Conservation (phyloP, 2,113 vertebrate species). For the Trogon melanurus region DNA sequence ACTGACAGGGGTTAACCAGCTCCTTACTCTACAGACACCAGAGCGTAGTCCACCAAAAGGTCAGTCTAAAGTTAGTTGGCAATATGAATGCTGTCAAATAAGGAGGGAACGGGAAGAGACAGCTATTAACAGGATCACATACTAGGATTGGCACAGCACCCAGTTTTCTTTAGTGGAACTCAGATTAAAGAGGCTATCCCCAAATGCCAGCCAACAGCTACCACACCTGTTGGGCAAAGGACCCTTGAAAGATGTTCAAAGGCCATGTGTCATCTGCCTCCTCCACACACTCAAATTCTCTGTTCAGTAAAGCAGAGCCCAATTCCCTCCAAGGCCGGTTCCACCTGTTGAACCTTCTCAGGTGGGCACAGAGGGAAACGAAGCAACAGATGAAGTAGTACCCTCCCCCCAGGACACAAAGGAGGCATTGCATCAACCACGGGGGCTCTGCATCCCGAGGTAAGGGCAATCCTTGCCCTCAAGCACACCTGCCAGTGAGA, state of each 20-base stretch:
- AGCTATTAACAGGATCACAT: not conserved
- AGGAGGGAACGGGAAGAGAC: not conserved
- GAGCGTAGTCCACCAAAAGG: not conserved
- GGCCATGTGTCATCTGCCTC: not conserved
- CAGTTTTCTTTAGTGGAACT: not conserved
- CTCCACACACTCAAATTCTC: fast-evolving
- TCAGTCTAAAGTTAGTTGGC: not conserved
- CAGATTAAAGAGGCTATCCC: not conserved
- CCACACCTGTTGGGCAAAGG: not conserved
- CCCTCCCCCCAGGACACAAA: not conserved
- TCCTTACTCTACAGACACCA: not conserved
- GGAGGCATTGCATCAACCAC: not conserved
- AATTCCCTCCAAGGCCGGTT: fast-evolving
- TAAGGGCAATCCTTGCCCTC: fast-evolving
- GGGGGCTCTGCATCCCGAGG: fast-evolving
- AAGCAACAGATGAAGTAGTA: fast-evolving
- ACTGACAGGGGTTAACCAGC: not conserved
- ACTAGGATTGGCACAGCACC: not conserved
- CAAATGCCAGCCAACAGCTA: not conserved
- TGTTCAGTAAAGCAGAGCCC: fast-evolving
- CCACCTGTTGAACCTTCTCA: not conserved
- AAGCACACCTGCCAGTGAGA: not conserved
- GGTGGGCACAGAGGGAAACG: not conserved
- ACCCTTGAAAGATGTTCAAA: not conserved
- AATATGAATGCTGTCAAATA: not conserved